phyloP scores from a whole-genome alignment of 2,888 invertebrate genomes.

The Penaeus monodon region DNA sequence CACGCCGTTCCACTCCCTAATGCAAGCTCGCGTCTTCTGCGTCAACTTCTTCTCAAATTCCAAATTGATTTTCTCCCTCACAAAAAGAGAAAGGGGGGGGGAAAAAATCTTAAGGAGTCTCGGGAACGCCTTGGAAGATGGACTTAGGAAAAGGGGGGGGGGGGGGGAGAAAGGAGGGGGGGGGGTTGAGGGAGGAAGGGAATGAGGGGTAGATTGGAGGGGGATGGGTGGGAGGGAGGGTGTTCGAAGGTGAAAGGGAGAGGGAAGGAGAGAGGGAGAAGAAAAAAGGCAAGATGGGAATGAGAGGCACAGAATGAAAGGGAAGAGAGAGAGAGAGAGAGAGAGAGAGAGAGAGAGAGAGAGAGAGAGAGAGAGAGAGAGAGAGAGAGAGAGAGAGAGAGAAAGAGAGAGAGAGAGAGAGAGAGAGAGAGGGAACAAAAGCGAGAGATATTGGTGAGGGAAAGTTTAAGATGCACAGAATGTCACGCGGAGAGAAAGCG shows the following conservation, averaged over 20 bases:
- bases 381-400: slow-evolving; percentile 21
- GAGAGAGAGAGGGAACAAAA: slow-evolving; percentile 21
- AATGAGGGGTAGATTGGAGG: too few species aligned
- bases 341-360: too few species aligned
- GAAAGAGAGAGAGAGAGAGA: slow-evolving; percentile 12
- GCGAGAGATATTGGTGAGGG: neutral
- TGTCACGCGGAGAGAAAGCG: too few species aligned
- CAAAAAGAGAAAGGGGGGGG: too few species aligned
- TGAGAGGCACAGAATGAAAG: too few species aligned
- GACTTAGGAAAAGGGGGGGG: neutral
- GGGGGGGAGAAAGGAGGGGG: slow-evolving; percentile 2
- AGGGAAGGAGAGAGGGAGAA: too few species aligned
- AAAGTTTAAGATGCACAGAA: too few species aligned
- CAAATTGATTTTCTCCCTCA: slow-evolving; percentile 44
- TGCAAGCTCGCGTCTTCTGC: slow-evolving; percentile 17
- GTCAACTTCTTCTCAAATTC: slow-evolving; percentile 42
- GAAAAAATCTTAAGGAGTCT: slow-evolving; percentile 29
- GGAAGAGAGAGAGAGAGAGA: too few species aligned
- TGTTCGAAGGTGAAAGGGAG: too few species aligned
- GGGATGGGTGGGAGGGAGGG: neutral
- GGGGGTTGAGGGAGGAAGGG: neutral
- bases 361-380: neutral
- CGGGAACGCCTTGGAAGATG: neutral
- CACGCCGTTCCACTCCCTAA: neutral
- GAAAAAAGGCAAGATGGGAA: too few species aligned